Base-by-base conservation (phyloP, 2,888 invertebrate species). In the Cheilosia vernalis region DNA sequence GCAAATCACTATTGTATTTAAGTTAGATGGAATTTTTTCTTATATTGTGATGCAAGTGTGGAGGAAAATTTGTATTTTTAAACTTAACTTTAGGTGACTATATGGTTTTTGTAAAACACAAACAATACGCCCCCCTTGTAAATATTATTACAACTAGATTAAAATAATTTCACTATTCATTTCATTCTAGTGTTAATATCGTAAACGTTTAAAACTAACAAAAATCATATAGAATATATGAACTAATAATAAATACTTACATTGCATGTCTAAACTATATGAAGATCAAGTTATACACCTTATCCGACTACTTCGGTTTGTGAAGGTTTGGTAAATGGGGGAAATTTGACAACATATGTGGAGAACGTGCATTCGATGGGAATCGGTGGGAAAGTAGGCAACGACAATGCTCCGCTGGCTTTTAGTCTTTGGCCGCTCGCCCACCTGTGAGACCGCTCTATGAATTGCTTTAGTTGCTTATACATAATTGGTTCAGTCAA, bases 101-200 rank as follows among this genome's bases (percentile, higher is more conserved):
- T 69, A 69, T 69, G 47, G 67, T 69, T 81, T 70, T 77, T 77
- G 58, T 77, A 60, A 66, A 77, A 60, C 81, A 78, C 72, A 70
- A 70, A 58, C 37, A 70, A 58, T 40, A 49, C 27, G 61, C 49
- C 42, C 30, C 56, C 19, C 69, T 17, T 82, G 82, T 82, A 82
- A 77, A 82, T 82, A 82, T 60, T 70, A 51, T 51, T 19, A 42
- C 37, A 55, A 61, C 21, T 72, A 42, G 60, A 69, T 13, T 61
- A 73, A 60, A n/a, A 51, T 58, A 64, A 72, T 66, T 70, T 82
- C 42, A 70, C 37, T 78, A 55, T 63, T 78, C 60, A 78, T 82
- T 77, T 77, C 53, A 72, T 53, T 66, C 64, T 77, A 60, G 44
- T 66, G 47, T 64, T 82, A 77, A 69, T 61, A 60, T 73, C 40